These are phyloP conservation scores for Neopipo cinnamomea DNA, from an alignment of 2,113 vertebrate genomes.

Conservation along the genomic window DNA sequence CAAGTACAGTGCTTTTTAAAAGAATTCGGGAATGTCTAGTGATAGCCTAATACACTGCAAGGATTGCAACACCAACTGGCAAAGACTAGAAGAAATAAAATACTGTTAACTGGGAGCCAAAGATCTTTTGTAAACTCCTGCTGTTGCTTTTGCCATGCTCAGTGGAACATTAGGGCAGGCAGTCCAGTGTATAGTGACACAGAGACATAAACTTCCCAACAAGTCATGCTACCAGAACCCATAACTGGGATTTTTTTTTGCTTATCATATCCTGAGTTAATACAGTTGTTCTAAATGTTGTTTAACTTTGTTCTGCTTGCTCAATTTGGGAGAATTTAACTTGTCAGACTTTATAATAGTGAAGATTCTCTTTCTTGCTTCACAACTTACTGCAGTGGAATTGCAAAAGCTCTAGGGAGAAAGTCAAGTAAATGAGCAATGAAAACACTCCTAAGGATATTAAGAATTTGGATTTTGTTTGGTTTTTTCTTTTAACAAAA, in stretches of 20 bases:
- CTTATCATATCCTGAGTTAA: not conserved
- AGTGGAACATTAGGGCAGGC: not conserved
- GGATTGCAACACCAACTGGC: not conserved
- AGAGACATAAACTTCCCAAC: not conserved
- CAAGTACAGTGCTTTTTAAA: not conserved
- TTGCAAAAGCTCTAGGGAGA: not conserved
- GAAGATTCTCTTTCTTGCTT: constrained; percentile 9
- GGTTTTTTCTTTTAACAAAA: constrained; percentile 7
- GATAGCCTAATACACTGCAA: not conserved
- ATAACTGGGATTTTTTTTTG: not conserved
- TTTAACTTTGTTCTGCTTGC: not conserved
- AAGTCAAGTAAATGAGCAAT: not conserved
- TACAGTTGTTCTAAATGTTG: not conserved
- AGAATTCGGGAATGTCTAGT: not conserved
- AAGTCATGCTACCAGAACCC: not conserved
- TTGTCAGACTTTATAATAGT: constrained; percentile 10
- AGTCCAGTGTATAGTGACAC: not conserved
- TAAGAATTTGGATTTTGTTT: constrained; percentile 17
- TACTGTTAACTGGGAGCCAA: not conserved
- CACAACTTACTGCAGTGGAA: not conserved
- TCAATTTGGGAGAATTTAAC: constrained; percentile 22
- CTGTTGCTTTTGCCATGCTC: not conserved
- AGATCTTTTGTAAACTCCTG: not conserved
- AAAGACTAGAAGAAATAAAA: not conserved
- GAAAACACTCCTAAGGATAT: constrained; percentile 12